Base-by-base conservation (phyloP, 2,113 vertebrate genomes). In the Psilopogon haemacephalus region DNA sequence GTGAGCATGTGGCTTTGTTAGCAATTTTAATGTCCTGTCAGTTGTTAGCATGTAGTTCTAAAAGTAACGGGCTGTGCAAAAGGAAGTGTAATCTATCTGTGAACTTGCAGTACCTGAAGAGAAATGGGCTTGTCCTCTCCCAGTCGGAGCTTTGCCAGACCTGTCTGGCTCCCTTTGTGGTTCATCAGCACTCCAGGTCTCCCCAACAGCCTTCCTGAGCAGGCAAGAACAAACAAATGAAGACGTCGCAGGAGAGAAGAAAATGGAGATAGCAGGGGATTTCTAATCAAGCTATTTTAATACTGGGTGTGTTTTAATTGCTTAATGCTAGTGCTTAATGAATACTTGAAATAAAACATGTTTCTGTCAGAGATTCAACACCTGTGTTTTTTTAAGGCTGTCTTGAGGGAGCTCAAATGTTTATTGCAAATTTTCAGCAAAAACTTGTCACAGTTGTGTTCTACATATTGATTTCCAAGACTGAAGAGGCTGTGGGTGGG, bases 231-330 rank as follows among this genome's bases (percentile, higher is more conserved):
- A 96, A 96, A 93, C 91, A 88, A 95, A 90, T 92, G 93, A 89
- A 59, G 64, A 81, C 92, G 59, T 96, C 93, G 58, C 1, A 18
- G 79, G 94, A 95, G 94, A 94, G 64, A 60, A 93, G 65, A 89
- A 87, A 86, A 73, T 35, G 7, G 35, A 89, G 91, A 83, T 95
- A 90, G 75, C 95, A 89, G 91, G 94, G 93, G 91, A 94, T 94
- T 94, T 92, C 94, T 96, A 93, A 96, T 95, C 84, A 80, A 92
- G 95, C 84, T 89, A n/a, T 91, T 94, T 92, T 94, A 92, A 94
- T 94, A 82, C 64, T 90, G 77, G 95, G 73, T 94, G 91, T 95
- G 94, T 67, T 94, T 94, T 90, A 95, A 94, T 93, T 93, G 83
- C 73, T 95, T 87, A 95, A 94, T 83, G 82, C 64, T 78, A 64